Conservation (phyloP, 2,888 invertebrate species). For the Chorisops tibialis region DNA sequence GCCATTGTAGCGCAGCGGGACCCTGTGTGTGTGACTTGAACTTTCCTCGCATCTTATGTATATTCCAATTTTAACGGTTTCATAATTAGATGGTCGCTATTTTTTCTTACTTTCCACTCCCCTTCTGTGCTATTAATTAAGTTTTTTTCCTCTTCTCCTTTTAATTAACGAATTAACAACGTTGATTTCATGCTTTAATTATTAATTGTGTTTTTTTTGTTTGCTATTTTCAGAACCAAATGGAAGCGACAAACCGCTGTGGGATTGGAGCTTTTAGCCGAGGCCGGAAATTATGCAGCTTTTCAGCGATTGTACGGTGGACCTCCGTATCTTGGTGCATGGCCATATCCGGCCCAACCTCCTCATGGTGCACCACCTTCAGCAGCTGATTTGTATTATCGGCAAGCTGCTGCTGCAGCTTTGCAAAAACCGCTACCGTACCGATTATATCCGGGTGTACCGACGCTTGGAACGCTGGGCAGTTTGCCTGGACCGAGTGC, state of each 20-base stretch:
- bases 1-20: neutral
- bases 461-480: constrained; percentile 43
- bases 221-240: constrained; percentile 69
- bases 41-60: constrained; percentile 5
- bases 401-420: constrained; percentile 76
- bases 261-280: constrained; percentile 91
- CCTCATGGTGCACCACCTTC: constrained; percentile 63
- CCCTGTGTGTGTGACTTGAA: constrained; percentile 7
- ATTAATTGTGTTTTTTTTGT: constrained; percentile 10
- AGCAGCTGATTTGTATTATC: constrained; percentile 76
- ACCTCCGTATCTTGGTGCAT: constrained; percentile 64
- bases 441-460: constrained; percentile 53
- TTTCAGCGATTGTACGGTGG: constrained; percentile 90
- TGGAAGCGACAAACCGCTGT: constrained; percentile 99
- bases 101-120: constrained; percentile 1
- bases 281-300: constrained; percentile 98
- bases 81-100: constrained; percentile 8
- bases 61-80: constrained; percentile 25
- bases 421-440: constrained; percentile 87
- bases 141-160: neutral
- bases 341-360: constrained; percentile 60
- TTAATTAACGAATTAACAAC: constrained; percentile 4
- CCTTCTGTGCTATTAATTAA: constrained; percentile 6
- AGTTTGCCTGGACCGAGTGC: constrained; percentile 48
- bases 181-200: constrained; percentile 9